phyloP scores from a whole-genome alignment of 2,113 vertebrate species.

The Synchiropus splendidus region DNA sequence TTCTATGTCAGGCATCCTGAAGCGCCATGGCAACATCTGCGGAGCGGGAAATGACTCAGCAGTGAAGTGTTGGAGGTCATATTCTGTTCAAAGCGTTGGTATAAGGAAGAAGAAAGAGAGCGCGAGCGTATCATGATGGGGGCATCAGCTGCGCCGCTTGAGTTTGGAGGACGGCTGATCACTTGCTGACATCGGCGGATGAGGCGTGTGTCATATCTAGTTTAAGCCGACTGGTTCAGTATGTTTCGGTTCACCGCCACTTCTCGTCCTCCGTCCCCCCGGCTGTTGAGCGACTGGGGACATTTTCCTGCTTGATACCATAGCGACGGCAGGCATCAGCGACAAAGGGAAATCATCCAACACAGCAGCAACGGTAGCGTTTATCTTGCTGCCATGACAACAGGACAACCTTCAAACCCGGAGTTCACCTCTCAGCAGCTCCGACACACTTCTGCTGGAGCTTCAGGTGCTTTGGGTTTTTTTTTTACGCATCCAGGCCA shows the following conservation, averaged over 20 bases:
- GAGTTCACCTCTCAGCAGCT: constrained; percentile 22
- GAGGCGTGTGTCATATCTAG: constrained; percentile 52
- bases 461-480: constrained; percentile 17
- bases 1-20: too few relatives aligned
- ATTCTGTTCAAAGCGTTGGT: too few relatives aligned
- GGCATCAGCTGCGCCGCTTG: too few relatives aligned
- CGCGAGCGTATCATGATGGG: too few relatives aligned
- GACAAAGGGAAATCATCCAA: constrained; percentile 33
- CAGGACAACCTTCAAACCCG: constrained; percentile 25
- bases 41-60: too few relatives aligned
- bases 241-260: constrained; percentile 22
- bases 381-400: constrained; percentile 18
- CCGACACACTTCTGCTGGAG: constrained; percentile 4
- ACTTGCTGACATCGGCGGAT: constrained; percentile 34
- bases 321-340: constrained; percentile 25
- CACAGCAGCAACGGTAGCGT: constrained; percentile 11
- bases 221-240: constrained; percentile 37
- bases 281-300: too few relatives aligned
- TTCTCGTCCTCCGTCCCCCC: constrained; percentile 38
- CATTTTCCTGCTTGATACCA: constrained; percentile 27
- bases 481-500: constrained; percentile 19
- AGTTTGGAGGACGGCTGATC: too few relatives aligned
- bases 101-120: too few relatives aligned
- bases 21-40: too few relatives aligned
- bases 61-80: too few relatives aligned